Evolutionary conservation across 1,140 invertebrate species (phyloP).

Genomic region (Drosophila varians): DNA sequence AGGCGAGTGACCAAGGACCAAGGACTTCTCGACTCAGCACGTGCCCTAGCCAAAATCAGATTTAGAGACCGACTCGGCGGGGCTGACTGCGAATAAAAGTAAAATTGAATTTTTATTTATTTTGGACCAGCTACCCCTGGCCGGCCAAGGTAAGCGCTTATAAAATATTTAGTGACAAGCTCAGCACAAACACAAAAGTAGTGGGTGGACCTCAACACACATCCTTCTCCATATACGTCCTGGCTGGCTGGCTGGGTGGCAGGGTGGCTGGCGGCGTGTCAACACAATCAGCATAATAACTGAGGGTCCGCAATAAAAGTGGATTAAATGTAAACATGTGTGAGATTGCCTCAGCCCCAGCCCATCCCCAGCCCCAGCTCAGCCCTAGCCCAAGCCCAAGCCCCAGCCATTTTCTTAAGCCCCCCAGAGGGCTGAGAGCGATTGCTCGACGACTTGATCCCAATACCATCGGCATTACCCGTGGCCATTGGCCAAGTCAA

Average conservation of each 20-base stretch:
- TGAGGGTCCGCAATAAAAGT: conserved; percentile 70
- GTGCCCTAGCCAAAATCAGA: conserved; percentile 34
- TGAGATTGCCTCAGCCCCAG: conserved; percentile 25
- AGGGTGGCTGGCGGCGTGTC: conserved; percentile 46
- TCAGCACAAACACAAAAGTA: conserved; percentile 50
- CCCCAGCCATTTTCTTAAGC: conserved; percentile 33
- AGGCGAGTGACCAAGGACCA: conserved; percentile 15
- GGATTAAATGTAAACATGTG: conserved; percentile 76
- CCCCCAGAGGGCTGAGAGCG: not conserved
- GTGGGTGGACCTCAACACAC: too few relatives aligned
- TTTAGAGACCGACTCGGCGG: not conserved
- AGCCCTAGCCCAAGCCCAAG: too few relatives aligned
- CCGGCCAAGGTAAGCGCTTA: conserved; percentile 52
- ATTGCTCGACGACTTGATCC: conserved; percentile 54
- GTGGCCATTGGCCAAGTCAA: conserved; percentile 38
- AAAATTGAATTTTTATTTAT: conserved; percentile 71
- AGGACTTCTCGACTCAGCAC: conserved; percentile 21
- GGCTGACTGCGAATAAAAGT: conserved; percentile 25
- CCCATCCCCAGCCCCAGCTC: too few relatives aligned
- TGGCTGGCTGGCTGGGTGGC: too few relatives aligned
- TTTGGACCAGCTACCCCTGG: conserved; percentile 23
- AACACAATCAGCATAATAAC: conserved; percentile 80
- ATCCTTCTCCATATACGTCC: too few relatives aligned
- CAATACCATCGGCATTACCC: conserved; percentile 28
- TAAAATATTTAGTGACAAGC: conserved; percentile 67